These are phyloP conservation scores for Typhlichthys eigenmanni DNA, from an alignment of 2,797 vertebrate species.

Conservation along the genomic window DNA sequence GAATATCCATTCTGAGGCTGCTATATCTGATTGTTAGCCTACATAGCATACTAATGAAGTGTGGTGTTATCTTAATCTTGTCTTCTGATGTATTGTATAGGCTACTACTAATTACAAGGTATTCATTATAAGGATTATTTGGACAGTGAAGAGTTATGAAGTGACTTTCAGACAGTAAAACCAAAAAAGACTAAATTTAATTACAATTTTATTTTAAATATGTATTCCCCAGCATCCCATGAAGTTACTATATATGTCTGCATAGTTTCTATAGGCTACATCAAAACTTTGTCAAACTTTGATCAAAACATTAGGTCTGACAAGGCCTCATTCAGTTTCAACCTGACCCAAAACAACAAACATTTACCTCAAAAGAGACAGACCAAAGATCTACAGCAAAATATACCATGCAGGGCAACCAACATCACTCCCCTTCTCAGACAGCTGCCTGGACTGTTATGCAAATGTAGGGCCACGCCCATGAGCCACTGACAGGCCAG, in stretches of 20 bases:
- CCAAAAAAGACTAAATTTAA: too few relatives aligned
- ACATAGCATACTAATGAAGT: background rate
- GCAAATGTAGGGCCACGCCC: slow-evolving; percentile 51
- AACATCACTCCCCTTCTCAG: slow-evolving; percentile 36
- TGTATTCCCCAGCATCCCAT: too few relatives aligned
- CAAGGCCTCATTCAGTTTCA: slow-evolving; percentile 29
- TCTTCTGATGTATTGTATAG: too few relatives aligned
- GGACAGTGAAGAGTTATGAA: background rate
- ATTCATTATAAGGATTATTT: background rate
- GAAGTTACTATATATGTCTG: too few relatives aligned
- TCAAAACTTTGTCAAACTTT: too few relatives aligned
- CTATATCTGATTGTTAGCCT: background rate
- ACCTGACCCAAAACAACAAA: slow-evolving; percentile 14
- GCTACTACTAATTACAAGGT: background rate
- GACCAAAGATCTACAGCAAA: background rate
- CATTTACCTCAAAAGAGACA: background rate
- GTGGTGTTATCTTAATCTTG: too few relatives aligned
- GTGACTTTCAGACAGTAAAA: slow-evolving; percentile 10
- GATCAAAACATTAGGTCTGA: slow-evolving; percentile 12
- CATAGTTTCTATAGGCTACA: too few relatives aligned
- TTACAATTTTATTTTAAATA: too few relatives aligned
- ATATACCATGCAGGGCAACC: background rate
- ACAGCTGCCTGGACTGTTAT: slow-evolving; percentile 69
- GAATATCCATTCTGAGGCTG: too few relatives aligned
- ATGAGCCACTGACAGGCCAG: slow-evolving; percentile 44